A percentile compares a stretch with the other conserved stretches of the same genome.
These are phyloP conservation scores for Urocynchramus pylzowi DNA, from an alignment of 2,113 vertebrate species.

Conservation along the genomic window DNA sequence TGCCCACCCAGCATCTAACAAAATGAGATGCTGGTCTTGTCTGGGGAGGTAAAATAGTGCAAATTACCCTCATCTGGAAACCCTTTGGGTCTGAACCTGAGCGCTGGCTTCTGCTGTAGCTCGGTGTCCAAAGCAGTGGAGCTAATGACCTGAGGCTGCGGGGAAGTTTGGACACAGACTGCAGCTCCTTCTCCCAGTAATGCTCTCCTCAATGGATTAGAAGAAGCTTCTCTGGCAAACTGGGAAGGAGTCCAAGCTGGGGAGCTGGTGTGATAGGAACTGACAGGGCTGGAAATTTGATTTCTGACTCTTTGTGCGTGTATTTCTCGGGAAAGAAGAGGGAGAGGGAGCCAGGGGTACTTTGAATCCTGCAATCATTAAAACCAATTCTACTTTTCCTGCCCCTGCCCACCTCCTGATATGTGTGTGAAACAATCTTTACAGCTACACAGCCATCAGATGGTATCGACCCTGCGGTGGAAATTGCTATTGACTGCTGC, in stretches of 20 bases:
- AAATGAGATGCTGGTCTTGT: background rate
- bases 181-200: background rate
- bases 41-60: background rate
- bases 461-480: conserved; percentile 76
- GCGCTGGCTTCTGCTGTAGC: background rate
- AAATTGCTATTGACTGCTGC: conserved; percentile 83
- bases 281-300: conserved; percentile 61
- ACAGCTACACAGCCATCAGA: conserved; percentile 74
- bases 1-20: background rate
- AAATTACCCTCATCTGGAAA: background rate
- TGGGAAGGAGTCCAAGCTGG: conserved; percentile 47
- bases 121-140: background rate
- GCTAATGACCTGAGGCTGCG: background rate
- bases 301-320: conserved; percentile 55
- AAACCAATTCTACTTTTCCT: conserved; percentile 71
- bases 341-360: conserved; percentile 49
- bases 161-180: conserved; percentile 8
- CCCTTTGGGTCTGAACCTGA: background rate
- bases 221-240: conserved; percentile 50
- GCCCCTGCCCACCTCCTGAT: conserved; percentile 65
- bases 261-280: conserved; percentile 43
- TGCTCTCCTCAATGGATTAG: conserved; percentile 19
- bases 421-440: conserved; percentile 73
- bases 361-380: conserved; percentile 74
- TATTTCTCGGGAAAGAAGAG: conserved; percentile 61